Percentiles rank a stretch among this genome's conserved stretches.
These are phyloP conservation scores for Halichoerus grypus DNA, from an alignment of 2,113 vertebrate genomes.

Conservation along the genomic window DNA sequence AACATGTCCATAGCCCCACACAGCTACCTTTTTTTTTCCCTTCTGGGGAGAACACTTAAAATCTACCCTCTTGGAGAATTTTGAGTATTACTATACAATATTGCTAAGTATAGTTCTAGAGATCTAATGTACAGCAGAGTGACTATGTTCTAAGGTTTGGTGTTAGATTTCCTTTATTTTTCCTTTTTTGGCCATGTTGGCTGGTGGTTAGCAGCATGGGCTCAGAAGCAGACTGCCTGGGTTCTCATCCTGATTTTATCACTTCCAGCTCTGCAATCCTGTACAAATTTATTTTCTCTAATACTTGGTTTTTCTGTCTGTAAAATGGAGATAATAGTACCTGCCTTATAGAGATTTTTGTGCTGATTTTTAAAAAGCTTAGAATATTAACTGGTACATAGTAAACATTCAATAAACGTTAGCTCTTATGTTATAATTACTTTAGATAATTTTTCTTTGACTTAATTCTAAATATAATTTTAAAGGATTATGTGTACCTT, in stretches of 20 bases:
- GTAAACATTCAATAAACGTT: not conserved
- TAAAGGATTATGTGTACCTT: not conserved
- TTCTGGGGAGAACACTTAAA: not conserved
- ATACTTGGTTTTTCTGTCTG: not conserved
- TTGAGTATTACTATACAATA: not conserved
- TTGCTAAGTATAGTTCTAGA: not conserved
- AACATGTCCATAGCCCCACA: not conserved
- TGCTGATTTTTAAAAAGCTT: not conserved
- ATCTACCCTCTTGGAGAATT: not conserved
- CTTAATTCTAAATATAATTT: not conserved
- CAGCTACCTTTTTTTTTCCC: not conserved
- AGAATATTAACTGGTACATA: not conserved
- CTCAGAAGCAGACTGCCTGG: not conserved
- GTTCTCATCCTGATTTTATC: not conserved
- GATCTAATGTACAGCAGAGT: not conserved
- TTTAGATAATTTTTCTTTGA: not conserved
- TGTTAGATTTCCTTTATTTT: not conserved
- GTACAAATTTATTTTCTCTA: not conserved
- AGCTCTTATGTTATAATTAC: not conserved
- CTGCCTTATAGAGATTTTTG: not conserved
- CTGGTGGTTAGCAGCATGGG: not conserved
- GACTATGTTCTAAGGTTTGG: not conserved
- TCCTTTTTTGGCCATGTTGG: not conserved
- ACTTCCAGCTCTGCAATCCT: not conserved
- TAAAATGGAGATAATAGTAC: not conserved